Conservation (phyloP, 2,113 vertebrate genomes). For the Cyanoderma ruficeps region DNA sequence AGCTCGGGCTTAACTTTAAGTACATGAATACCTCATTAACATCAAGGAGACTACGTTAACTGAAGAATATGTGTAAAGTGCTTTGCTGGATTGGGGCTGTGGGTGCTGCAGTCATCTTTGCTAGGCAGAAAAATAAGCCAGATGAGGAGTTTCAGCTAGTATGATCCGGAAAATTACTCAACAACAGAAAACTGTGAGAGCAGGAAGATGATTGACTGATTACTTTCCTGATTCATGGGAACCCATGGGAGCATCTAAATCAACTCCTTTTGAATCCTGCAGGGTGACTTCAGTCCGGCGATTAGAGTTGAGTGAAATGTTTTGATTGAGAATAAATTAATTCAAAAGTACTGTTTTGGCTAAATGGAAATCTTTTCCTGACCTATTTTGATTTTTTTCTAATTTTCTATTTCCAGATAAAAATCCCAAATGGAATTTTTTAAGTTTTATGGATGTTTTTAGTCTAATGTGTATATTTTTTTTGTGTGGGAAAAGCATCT, state of each 20-base stretch:
- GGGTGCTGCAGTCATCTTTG: not conserved
- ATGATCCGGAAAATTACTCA: conserved; percentile 8
- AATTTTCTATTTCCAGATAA: not conserved
- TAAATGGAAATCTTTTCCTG: conserved; percentile 19
- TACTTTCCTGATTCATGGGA: conserved; percentile 13
- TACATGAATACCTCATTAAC: conserved; percentile 39
- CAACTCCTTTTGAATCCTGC: conserved; percentile 15
- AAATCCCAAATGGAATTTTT: not conserved
- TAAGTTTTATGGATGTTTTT: not conserved
- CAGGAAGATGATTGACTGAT: conserved; percentile 52
- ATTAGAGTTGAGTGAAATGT: conserved; percentile 20
- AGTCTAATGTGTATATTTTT: not conserved
- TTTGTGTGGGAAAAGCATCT: not conserved
- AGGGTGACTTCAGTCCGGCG: conserved; percentile 38
- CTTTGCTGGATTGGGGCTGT: not conserved
- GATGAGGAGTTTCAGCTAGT: not conserved
- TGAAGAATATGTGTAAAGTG: not conserved
- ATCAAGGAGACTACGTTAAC: not conserved
- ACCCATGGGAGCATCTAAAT: conserved; percentile 45
- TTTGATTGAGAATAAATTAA: conserved; percentile 53
- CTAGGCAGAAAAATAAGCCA: not conserved
- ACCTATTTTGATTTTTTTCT: conserved; percentile 39
- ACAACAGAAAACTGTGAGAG: not conserved
- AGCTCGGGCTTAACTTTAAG: conserved; percentile 24
- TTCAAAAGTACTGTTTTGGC: conserved; percentile 17